Conservation (phyloP, 2,888 invertebrate species). For the Aethes cnicana region DNA sequence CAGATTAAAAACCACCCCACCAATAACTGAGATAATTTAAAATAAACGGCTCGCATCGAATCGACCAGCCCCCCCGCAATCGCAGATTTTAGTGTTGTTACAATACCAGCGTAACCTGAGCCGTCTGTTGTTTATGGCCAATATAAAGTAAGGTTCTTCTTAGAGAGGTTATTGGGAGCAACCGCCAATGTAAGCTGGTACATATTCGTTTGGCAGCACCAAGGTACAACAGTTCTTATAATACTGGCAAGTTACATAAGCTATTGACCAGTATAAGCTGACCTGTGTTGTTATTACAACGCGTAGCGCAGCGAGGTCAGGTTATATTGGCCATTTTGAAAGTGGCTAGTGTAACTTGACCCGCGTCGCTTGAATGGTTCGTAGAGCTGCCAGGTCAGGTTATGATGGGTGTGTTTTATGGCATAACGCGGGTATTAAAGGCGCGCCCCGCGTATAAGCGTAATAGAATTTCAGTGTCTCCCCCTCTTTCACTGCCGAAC, state of each 20-base stretch:
- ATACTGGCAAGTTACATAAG: slow-evolving; percentile 10
- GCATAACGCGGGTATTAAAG: slow-evolving; percentile 29
- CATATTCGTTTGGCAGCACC: slow-evolving; percentile 13
- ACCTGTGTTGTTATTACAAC: neutral
- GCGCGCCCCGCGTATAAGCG: slow-evolving; percentile 32
- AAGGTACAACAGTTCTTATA: slow-evolving; percentile 17
- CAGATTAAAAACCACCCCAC: slow-evolving; percentile 31
- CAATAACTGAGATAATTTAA: slow-evolving; percentile 33
- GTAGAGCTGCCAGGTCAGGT: slow-evolving; percentile 12
- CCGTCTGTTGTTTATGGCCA: slow-evolving; percentile 7
- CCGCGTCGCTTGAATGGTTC: slow-evolving; percentile 11
- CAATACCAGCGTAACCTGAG: slow-evolving; percentile 11
- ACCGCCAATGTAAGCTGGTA: slow-evolving; percentile 13
- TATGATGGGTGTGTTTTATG: slow-evolving; percentile 29
- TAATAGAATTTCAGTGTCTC: slow-evolving; percentile 35
- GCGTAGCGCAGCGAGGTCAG: neutral
- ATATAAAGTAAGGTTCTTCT: slow-evolving; percentile 15
- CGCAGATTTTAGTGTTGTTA: slow-evolving; percentile 24
- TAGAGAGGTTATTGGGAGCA: neutral
- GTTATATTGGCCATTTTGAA: slow-evolving; percentile 2
- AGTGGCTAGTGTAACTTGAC: slow-evolving; percentile 12
- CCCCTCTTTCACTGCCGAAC: slow-evolving; percentile 31
- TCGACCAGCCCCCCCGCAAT: slow-evolving; percentile 22
- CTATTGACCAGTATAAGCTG: slow-evolving; percentile 2
- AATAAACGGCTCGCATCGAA: slow-evolving; percentile 34